phyloP scores from a whole-genome alignment of 2,888 invertebrate genomes.

The Smittia sp. region DNA sequence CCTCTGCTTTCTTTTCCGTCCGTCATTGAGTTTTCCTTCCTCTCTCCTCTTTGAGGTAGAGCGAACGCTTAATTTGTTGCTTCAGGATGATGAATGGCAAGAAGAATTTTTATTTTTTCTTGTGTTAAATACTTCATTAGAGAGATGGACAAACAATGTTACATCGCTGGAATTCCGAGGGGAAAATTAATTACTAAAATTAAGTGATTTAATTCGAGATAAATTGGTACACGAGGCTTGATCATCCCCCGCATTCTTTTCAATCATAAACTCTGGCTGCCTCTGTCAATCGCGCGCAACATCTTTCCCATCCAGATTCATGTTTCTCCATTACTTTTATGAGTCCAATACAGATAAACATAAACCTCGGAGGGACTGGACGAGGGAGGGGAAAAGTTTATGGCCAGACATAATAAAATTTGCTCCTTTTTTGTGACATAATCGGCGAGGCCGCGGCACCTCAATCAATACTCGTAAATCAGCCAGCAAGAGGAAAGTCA shows the following conservation, averaged over 20 bases:
- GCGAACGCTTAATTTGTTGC: too few species aligned
- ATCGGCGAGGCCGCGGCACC: neutral
- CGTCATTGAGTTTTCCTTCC: neutral
- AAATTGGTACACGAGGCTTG: neutral
- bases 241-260: neutral
- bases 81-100: too few species aligned
- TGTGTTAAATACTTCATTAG: too few species aligned
- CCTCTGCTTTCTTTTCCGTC: neutral
- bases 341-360: neutral
- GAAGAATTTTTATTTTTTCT: too few species aligned
- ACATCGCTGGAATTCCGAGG: neutral
- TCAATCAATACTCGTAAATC: slow-evolving; percentile 12
- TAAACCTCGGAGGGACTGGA: neutral
- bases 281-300: neutral
- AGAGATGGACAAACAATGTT: too few species aligned
- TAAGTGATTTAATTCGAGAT: slow-evolving; percentile 23
- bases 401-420: slow-evolving; percentile 8
- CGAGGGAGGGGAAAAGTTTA: neutral
- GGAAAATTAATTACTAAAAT: slow-evolving; percentile 20
- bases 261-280: neutral
- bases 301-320: slow-evolving; percentile 4
- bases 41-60: too few species aligned
- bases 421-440: slow-evolving; percentile 7
- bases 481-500: neutral
- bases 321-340: slow-evolving; percentile 23